phyloP scores from a whole-genome alignment of 2,888 invertebrate species.

The Portevinia maculata region DNA sequence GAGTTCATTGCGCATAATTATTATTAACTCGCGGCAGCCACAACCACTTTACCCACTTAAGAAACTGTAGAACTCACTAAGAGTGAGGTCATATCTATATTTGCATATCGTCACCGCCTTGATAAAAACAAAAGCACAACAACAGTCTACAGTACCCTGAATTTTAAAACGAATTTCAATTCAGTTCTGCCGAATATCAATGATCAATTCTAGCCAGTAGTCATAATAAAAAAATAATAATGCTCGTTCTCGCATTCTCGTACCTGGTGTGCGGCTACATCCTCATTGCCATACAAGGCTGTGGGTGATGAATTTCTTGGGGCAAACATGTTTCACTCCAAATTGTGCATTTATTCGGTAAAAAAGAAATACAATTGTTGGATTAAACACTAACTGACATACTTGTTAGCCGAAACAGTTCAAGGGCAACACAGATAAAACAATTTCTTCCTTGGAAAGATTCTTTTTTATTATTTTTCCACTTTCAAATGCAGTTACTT shows the following conservation, averaged over 20 bases:
- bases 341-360: constrained; percentile 22
- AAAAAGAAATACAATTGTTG: background rate
- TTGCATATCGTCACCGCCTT: constrained; percentile 65
- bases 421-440: constrained; percentile 20
- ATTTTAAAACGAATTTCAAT: constrained; percentile 38
- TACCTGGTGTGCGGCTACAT: constrained; percentile 83
- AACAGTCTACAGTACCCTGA: constrained; percentile 19
- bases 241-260: constrained; percentile 12
- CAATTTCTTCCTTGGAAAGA: background rate
- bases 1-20: constrained; percentile 47
- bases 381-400: constrained; percentile 25
- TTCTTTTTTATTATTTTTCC: constrained; percentile 41
- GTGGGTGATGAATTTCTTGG: constrained; percentile 83
- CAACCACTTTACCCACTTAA: constrained; percentile 45
- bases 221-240: constrained; percentile 14
- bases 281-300: constrained; percentile 81
- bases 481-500: constrained; percentile 55
- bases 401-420: constrained; percentile 9
- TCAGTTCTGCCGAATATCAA: constrained; percentile 16
- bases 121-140: background rate
- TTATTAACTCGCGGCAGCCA: constrained; percentile 37
- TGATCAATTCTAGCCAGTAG: constrained; percentile 24
- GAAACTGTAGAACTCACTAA: constrained; percentile 29
- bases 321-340: constrained; percentile 80
- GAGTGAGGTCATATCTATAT: constrained; percentile 67